Conservation (phyloP, 2,113 vertebrate species). For the Gymnocephalus cernua region DNA sequence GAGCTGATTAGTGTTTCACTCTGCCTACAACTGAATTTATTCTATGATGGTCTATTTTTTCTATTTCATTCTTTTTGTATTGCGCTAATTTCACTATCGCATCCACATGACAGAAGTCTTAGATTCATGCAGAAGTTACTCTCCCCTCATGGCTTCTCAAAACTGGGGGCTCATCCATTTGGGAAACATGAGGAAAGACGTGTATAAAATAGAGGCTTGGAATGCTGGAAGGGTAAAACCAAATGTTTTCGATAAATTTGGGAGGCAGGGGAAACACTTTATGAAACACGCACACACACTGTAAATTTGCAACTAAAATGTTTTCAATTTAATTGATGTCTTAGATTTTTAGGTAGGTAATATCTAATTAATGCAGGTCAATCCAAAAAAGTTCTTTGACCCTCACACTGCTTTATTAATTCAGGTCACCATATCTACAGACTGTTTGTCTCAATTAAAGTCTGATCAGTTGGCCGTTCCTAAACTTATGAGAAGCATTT, state of each 20-base stretch:
- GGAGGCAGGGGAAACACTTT: no score
- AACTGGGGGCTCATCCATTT: slow-evolving; percentile 42
- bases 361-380: background rate
- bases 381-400: background rate
- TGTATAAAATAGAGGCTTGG: background rate
- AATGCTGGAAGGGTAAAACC: slow-evolving; percentile 1
- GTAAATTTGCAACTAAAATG: no score
- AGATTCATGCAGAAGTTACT: slow-evolving; percentile 20
- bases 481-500: background rate
- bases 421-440: background rate
- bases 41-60: slow-evolving; percentile 17
- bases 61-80: slow-evolving; percentile 16
- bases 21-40: slow-evolving; percentile 35
- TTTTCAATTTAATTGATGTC: no score
- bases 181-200: background rate
- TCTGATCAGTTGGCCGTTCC: background rate
- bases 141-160: slow-evolving; percentile 12
- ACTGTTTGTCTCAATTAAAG: background rate
- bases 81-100: background rate
- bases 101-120: background rate
- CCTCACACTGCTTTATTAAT: no score
- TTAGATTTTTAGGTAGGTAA: no score
- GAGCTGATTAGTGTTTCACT: slow-evolving; percentile 47
- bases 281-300: no score
- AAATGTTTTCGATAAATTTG: no score